Evolutionary conservation across 1,140 invertebrate genomes (phyloP).

Genomic region (Atta colombica): DNA sequence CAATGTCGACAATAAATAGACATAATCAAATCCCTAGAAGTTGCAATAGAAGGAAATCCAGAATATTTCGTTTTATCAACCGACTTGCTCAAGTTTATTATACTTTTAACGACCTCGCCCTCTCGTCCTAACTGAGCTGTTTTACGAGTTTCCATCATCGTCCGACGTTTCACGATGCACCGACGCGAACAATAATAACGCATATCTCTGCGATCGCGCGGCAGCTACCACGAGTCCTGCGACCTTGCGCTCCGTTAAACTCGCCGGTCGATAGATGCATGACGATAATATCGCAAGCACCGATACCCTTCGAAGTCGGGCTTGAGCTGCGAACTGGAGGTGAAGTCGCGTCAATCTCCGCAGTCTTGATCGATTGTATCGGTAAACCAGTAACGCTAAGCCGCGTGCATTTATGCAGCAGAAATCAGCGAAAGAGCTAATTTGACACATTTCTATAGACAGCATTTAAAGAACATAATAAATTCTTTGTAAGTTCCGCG

Average conservation of each 20-base stretch:
- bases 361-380: slow-evolving; percentile 61
- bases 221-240: slow-evolving; percentile 51
- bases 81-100: slow-evolving; percentile 62
- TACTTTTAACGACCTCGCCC: slow-evolving; percentile 61
- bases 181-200: slow-evolving; percentile 69
- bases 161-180: slow-evolving; percentile 69
- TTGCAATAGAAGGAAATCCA: slow-evolving; percentile 40
- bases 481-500: background rate
- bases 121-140: slow-evolving; percentile 43
- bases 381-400: slow-evolving; percentile 55
- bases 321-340: slow-evolving; percentile 46
- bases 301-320: slow-evolving; percentile 69
- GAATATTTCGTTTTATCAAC: slow-evolving; percentile 72
- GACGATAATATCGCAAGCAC: slow-evolving; percentile 65
- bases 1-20: slow-evolving; percentile 52
- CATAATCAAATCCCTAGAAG: slow-evolving; percentile 41
- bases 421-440: background rate
- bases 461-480: slow-evolving; percentile 29
- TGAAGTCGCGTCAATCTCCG: slow-evolving; percentile 61
- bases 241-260: slow-evolving; percentile 64
- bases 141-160: slow-evolving; percentile 70
- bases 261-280: slow-evolving; percentile 65
- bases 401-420: slow-evolving; percentile 38
- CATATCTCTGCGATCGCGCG: slow-evolving; percentile 63
- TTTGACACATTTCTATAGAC: slow-evolving; percentile 27